Evolutionary conservation across 2,113 vertebrate genomes (phyloP), one percentile per base, ranked within the genome.

Genomic region (Aspidoscelis tigris): DNA sequence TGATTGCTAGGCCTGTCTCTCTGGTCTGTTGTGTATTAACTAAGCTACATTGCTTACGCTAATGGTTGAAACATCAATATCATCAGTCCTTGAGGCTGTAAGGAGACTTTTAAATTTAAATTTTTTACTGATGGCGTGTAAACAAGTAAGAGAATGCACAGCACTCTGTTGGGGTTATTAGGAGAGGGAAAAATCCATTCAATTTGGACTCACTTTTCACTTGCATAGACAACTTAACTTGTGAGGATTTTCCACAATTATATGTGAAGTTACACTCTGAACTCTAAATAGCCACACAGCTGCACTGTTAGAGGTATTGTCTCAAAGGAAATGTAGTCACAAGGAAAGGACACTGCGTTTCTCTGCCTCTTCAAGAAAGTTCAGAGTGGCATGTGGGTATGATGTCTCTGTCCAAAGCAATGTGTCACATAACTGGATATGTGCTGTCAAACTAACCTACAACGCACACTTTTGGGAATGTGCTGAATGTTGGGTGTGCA

Each of bases 1-100:
- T 95, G 95, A 95, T 95, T 96, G 94, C 92, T 92, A 75, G 90
- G 93, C 91, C 92, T 69, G 90, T 92, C 89, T 90, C 69, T 89
- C 92, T 90, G 58, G 66, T 92, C 91, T 90, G 91, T 88, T 94
- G 71, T 66, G 43, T 91, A 92, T 43, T 92, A 94, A 91, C 88
- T 93, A 50, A 68, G 75, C 72, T 82, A 4, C 88, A 78, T 84
- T 5, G 39, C 80, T 92, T 44, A 70, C 50, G 85, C 77, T 92
- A 80, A 68, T 87, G 75, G 26, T 86, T 89, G 84, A 87, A 86
- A 88, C 86, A 71, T 82, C 74, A 20, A 81, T 72, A 81, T 86
- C 84, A 10, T 70, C 92, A 1, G 92, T 88, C 91, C 85, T 94
- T 88, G 91, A 94, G 91, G 89, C 93, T 91, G 93, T 89, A 91